phyloP scores from a whole-genome alignment of 2,797 vertebrate genomes.

The Gastrophryne carolinensis region DNA sequence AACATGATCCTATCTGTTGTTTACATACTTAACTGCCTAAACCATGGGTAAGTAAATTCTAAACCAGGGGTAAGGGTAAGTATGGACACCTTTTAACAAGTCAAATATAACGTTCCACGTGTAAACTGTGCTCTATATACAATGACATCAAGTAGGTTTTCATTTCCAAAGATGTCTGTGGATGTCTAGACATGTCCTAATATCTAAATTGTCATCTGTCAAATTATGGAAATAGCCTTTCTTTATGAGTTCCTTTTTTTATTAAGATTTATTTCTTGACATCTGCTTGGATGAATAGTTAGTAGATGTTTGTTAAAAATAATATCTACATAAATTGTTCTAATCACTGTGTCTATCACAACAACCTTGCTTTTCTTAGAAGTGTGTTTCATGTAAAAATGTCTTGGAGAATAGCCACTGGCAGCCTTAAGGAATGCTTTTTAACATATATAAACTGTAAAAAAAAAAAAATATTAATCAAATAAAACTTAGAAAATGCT shows the following conservation, averaged over 20 bases:
- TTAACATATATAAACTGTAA: conserved; percentile 20
- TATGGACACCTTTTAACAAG: no score
- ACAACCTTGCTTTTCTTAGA: conserved; percentile 8
- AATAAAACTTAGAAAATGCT: conserved; percentile 27
- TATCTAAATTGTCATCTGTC: background rate
- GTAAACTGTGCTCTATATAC: no score
- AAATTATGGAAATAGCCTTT: background rate
- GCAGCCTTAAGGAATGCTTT: conserved; percentile 24
- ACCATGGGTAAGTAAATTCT: no score
- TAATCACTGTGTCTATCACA: conserved; percentile 16
- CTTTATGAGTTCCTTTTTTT: no score
- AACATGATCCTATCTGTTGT: no score
- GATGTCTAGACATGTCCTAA: background rate
- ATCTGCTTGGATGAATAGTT: background rate
- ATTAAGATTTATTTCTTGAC: conserved; percentile 1
- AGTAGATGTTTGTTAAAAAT: conserved; percentile 20
- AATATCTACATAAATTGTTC: conserved; percentile 21
- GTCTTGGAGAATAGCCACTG: conserved; percentile 5
- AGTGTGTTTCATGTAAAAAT: conserved; percentile 21
- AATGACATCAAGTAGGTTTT: background rate
- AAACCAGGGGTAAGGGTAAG: no score
- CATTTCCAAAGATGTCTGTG: background rate
- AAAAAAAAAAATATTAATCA: conserved; percentile 4
- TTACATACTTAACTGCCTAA: no score
- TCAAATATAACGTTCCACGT: no score